Evolutionary conservation across 2,797 vertebrate species (phyloP), one percentile per base, ranked within the genome.

Genomic region (Betta splendens): DNA sequence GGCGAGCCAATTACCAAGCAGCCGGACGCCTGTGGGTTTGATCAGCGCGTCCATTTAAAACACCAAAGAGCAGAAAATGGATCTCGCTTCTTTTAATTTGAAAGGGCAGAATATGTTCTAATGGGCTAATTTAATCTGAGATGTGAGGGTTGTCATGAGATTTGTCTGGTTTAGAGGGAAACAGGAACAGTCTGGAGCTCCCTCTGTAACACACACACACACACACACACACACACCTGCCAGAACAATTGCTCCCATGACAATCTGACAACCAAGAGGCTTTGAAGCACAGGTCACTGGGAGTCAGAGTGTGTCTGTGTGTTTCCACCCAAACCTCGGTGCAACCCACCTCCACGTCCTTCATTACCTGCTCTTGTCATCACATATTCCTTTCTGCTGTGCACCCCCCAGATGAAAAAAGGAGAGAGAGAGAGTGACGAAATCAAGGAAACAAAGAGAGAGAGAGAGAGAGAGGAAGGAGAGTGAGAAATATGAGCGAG

Each of bases 231-330:
- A 47, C 48, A 58, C 46, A 45, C 33, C 29, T 59, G 57, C 48
- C 68, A 51, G 58, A 75, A 80, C 75, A 82, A 71, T 78, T 62
- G 47, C 85, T 79, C 79, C 85, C 79, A 89, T 87, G 84, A 87
- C 81, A 79, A 87, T 84, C 75, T 63, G 77, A 44, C 49, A 67
- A 66, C 76, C 71, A 79, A 74, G 77, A 60, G 79, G 44, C 62
- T 69, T 74, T 76, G 74, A 71, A 62, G 69, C 72, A 56, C 53
- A 55, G 80, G 72, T 77, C 81, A 42, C 51, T 44, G 29, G 37
- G 33, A 33, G 45, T 39, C 21, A 49, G 29, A 51, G 62, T 51
- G 48, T 36, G 64, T 53, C 17, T 36, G 44, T 33, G 50, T 65
- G 44, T 51, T 22, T 36, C 44, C 10, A 58, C 5, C 32, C 18